Conservation (phyloP, 1,140 invertebrate genomes). For the Muscidifurax raptorellus region DNA sequence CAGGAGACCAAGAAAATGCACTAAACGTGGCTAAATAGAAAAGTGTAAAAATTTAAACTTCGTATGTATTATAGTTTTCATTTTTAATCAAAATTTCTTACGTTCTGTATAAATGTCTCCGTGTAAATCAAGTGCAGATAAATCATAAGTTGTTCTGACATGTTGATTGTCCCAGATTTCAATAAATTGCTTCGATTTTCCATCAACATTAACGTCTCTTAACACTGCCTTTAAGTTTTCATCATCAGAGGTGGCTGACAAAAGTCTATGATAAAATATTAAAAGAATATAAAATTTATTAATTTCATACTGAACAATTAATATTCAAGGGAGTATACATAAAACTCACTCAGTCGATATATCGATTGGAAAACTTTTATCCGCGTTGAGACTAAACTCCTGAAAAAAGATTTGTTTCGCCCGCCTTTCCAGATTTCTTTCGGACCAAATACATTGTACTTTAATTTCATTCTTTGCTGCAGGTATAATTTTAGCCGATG, state of each 20-base stretch:
- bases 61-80: not conserved
- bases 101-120: conserved; percentile 84
- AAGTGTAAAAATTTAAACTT: conserved; percentile 21
- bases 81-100: conserved; percentile 65
- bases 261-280: conserved; percentile 70
- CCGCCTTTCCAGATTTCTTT: conserved; percentile 79
- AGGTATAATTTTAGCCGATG: conserved; percentile 74
- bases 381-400: conserved; percentile 74
- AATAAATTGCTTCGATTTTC: conserved; percentile 80
- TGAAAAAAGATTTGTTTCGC: conserved; percentile 77
- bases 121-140: conserved; percentile 83
- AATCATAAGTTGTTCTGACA: conserved; percentile 80
- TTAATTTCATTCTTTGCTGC: conserved; percentile 57
- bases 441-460: conserved; percentile 77
- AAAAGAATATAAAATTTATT: not conserved
- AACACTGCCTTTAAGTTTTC: conserved; percentile 79
- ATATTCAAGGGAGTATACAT: no score
- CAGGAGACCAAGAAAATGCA: conserved; percentile 82
- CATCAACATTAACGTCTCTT: conserved; percentile 75
- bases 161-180: conserved; percentile 82
- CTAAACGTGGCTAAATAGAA: conserved; percentile 82
- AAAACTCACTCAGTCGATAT: conserved; percentile 79
- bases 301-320: not conserved
- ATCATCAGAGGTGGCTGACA: conserved; percentile 77
- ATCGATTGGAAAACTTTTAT: conserved; percentile 76